phyloP scores from a whole-genome alignment of 2,888 invertebrate species.

The Terebella lapidaria region DNA sequence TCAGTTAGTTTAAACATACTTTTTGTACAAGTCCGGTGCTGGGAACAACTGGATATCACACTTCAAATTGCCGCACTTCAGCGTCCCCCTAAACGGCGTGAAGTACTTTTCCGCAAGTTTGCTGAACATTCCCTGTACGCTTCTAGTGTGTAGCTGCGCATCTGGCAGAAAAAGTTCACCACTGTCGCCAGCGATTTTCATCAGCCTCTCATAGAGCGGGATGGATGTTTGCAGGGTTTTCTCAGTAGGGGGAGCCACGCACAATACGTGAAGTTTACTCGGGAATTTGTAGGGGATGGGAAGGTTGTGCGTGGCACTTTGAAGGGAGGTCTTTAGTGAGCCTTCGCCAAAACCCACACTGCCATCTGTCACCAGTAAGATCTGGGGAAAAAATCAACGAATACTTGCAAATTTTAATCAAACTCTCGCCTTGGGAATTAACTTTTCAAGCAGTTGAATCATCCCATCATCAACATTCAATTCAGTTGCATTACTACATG shows the following conservation, averaged over 20 bases:
- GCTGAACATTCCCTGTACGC: conserved; percentile 60
- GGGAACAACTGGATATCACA: conserved; percentile 71
- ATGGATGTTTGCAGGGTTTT: conserved; percentile 57
- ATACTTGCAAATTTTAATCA: not conserved
- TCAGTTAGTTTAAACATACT: conserved; percentile 34
- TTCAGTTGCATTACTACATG: not conserved
- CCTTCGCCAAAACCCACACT: conserved; percentile 66
- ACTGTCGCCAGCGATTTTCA: conserved; percentile 66
- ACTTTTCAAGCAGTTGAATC: not conserved
- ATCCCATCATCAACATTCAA: not conserved
- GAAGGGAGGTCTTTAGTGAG: conserved; percentile 61
- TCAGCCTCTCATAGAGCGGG: conserved; percentile 73
- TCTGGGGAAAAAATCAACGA: conserved; percentile 45
- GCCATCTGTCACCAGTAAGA: conserved; percentile 73
- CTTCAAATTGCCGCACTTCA: conserved; percentile 72
- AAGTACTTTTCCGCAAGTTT: conserved; percentile 70
- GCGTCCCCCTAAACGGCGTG: conserved; percentile 66
- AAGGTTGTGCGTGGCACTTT: conserved; percentile 53
- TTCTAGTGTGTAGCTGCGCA: conserved; percentile 36
- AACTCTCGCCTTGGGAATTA: not conserved
- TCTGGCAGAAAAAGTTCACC: conserved; percentile 48
- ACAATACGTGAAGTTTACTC: conserved; percentile 66
- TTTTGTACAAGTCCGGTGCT: conserved; percentile 59
- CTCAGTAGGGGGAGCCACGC: conserved; percentile 50
- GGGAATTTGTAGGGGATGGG: conserved; percentile 77